These are phyloP conservation scores for Pipistrellus pygmaeus DNA, from an alignment of 2,797 vertebrate species.

Conservation along the genomic window DNA sequence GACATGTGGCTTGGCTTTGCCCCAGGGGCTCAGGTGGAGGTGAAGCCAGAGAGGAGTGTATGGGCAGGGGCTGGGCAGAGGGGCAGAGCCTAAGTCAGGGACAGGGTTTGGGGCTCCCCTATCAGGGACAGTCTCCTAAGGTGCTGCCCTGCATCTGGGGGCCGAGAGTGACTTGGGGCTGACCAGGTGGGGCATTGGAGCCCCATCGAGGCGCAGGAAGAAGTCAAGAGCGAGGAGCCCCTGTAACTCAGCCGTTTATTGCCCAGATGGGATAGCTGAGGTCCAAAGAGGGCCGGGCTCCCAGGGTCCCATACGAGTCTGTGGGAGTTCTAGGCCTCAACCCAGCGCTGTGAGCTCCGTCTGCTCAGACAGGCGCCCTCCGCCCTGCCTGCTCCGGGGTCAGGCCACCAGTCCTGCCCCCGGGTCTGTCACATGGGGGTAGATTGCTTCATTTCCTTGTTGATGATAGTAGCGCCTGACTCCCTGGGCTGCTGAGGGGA, in stretches of 20 bases:
- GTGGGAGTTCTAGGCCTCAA: not conserved
- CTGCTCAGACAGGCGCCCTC: not conserved
- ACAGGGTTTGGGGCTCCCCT: not conserved
- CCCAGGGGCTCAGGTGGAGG: too few relatives aligned
- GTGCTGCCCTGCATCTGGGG: not conserved
- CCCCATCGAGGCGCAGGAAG: not conserved
- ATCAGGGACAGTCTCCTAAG: not conserved
- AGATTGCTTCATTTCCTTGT: not conserved
- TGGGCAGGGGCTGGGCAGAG: not conserved
- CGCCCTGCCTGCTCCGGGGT: not conserved
- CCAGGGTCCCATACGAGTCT: not conserved
- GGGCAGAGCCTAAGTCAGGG: not conserved
- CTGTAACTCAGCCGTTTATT: not conserved
- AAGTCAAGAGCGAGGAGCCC: not conserved
- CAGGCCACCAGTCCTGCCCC: not conserved
- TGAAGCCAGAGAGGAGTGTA: not conserved
- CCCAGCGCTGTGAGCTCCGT: not conserved
- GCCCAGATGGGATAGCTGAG: not conserved
- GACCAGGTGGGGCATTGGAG: not conserved
- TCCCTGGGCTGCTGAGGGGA: rapidly evolving
- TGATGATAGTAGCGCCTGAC: not conserved
- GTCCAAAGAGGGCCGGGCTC: not conserved
- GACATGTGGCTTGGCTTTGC: not conserved
- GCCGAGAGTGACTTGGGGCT: not conserved
- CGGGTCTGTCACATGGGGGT: not conserved